Evolutionary conservation across 2,797 vertebrate species (phyloP).

Genomic region (Acridotheres tristis): DNA sequence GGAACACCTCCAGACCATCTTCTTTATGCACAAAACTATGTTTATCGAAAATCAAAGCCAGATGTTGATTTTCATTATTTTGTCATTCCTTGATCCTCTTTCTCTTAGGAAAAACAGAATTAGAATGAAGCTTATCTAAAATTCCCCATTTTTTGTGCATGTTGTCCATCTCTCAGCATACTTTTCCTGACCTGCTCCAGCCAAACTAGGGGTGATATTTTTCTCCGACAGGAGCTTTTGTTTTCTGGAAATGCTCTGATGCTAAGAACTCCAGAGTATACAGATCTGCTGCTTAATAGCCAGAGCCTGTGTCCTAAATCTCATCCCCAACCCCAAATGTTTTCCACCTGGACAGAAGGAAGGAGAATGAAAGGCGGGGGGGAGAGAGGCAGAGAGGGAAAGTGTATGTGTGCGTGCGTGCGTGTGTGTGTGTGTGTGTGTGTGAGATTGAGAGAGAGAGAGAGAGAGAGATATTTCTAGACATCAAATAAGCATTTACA

Average conservation of each 20-base stretch:
- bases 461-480: not conserved
- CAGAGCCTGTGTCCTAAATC: not conserved
- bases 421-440: too few species aligned
- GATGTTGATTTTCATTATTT: not conserved
- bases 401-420: too few species aligned
- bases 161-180: not conserved
- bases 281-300: not conserved
- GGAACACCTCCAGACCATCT: not conserved
- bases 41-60: not conserved
- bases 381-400: not conserved
- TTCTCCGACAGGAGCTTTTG: not conserved
- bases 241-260: not conserved
- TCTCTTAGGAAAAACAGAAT: not conserved
- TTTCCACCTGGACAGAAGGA: not conserved
- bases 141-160: not conserved
- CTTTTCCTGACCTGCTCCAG: not conserved
- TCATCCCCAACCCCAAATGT: rapidly evolving
- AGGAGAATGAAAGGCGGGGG: not conserved
- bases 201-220: not conserved
- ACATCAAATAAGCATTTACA: not conserved
- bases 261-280: not conserved
- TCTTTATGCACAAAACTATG: not conserved
- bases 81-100: not conserved
- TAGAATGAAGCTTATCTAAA: not conserved
- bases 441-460: not conserved